A percentile compares a stretch with the other conserved stretches of the same genome.
Evolutionary conservation across 2,113 vertebrate genomes (phyloP).

Genomic region (Charina bottae): DNA sequence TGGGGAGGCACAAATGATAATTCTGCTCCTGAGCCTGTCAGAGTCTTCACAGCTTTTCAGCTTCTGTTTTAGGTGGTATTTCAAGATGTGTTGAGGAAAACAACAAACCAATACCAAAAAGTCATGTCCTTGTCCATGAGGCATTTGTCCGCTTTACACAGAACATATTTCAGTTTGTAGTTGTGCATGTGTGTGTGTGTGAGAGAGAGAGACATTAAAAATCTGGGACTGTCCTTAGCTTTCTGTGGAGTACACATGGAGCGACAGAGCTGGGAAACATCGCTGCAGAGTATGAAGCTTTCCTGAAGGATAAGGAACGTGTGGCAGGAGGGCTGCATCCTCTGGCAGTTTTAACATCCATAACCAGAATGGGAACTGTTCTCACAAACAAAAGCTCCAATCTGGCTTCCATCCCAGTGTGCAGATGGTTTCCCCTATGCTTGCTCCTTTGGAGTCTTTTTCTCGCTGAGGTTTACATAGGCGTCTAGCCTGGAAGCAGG

Average conservation of each 20-base stretch:
- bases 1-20: background rate
- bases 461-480: constrained; percentile 44
- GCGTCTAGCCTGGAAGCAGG: constrained; percentile 42
- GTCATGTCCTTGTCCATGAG: background rate
- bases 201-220: background rate
- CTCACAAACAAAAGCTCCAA: constrained; percentile 3
- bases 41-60: background rate
- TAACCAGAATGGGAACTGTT: constrained; percentile 44
- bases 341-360: background rate
- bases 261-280: background rate
- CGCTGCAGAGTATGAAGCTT: background rate
- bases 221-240: background rate
- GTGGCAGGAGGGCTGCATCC: background rate
- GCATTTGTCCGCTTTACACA: background rate
- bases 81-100: rapidly evolving
- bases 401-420: constrained; percentile 44
- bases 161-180: background rate
- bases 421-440: constrained; percentile 52
- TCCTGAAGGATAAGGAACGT: background rate
- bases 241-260: background rate
- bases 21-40: background rate
- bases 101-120: background rate
- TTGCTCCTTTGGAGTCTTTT: constrained; percentile 48
- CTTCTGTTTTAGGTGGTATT: background rate
- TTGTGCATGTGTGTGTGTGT: background rate